Evolutionary conservation across 2,888 invertebrate species (phyloP), one percentile per base, ranked within the genome.

Genomic region (Pterostichus niger): DNA sequence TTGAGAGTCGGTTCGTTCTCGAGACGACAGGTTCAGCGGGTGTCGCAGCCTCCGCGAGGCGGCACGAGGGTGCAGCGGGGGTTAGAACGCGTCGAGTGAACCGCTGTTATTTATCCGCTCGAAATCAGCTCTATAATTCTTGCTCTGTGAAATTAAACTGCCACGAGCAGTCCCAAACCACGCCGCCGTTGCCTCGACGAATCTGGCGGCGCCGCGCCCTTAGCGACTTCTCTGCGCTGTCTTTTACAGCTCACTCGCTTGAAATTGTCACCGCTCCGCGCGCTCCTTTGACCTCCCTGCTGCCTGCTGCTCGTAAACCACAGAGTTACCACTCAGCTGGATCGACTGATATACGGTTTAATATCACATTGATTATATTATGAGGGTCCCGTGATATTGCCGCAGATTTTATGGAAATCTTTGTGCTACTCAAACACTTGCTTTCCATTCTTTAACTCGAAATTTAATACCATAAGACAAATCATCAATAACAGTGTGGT

Each of bases 71-170:
- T 2, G 54, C 11, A 5, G 56, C 1, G 24, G 56, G 13, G 56
- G 56, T 13, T 2, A 13, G 24, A 17, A 6, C 56, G 15, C 56
- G 56, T 17, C 68, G 68, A 71, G 40, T 40, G 83, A 73, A 79
- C 73, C 71, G 59, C 59, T 84, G 84, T 84, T 84, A 84, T 84
- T 84, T 84, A 84, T 84, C 84, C 84, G 84, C 56, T 81, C 56
- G 81, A 81, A 84, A 84, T 84, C 84, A 81, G 84, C 81, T 84
- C 84, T 84, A 84, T 84, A 84, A 84, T 84, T 84, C 81, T 84
- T 84, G 84, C 81, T 81, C 76, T 79, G 84, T 77, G 84, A 84
- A 84, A 84, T 84, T 84, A 84, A 84, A 81, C 84, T 84, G 84
- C 84, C 84, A 84, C 35, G 81, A 61, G 54, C 84, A 84, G 80